These are phyloP conservation scores for Monarcha castaneiventris DNA, from an alignment of 2,113 vertebrate species.

Conservation along the genomic window DNA sequence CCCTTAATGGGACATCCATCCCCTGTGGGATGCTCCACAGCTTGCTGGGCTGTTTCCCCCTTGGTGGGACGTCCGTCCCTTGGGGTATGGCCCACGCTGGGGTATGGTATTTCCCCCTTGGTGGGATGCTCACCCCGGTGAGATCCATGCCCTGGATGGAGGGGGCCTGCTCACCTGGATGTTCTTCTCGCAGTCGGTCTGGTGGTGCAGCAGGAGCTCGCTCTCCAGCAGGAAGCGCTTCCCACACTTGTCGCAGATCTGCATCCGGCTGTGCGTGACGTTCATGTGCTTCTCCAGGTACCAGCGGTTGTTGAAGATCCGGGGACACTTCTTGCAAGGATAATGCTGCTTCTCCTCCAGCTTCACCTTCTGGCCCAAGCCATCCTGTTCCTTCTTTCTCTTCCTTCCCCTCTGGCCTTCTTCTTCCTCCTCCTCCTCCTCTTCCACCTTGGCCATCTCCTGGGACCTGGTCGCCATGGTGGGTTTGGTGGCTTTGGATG, in stretches of 20 bases:
- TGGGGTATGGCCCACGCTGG: no score
- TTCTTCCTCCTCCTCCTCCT: constrained; percentile 70
- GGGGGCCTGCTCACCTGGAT: constrained; percentile 83
- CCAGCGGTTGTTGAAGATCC: constrained; percentile 97
- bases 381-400: constrained; percentile 78
- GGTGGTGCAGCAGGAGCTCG: constrained; percentile 91
- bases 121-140: fast-evolving
- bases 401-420: constrained; percentile 73
- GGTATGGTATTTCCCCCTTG: background rate
- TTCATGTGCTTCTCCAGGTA: constrained; percentile 98
- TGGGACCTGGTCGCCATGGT: constrained; percentile 75
- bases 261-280: constrained; percentile 95
- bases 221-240: constrained; percentile 95
- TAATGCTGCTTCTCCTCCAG: constrained; percentile 94
- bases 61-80: background rate
- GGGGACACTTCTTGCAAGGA: constrained; percentile 91
- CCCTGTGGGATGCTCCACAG: background rate
- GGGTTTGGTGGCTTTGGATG: constrained; percentile 63
- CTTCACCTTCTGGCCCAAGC: constrained; percentile 87
- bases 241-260: constrained; percentile 93
- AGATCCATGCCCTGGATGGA: background rate
- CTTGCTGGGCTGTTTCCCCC: no score
- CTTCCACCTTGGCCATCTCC: constrained; percentile 69
- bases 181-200: constrained; percentile 96
- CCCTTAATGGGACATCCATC: background rate